Evolutionary conservation across 1,140 invertebrate species (phyloP).

Genomic region (Cecropterus lyciades): DNA sequence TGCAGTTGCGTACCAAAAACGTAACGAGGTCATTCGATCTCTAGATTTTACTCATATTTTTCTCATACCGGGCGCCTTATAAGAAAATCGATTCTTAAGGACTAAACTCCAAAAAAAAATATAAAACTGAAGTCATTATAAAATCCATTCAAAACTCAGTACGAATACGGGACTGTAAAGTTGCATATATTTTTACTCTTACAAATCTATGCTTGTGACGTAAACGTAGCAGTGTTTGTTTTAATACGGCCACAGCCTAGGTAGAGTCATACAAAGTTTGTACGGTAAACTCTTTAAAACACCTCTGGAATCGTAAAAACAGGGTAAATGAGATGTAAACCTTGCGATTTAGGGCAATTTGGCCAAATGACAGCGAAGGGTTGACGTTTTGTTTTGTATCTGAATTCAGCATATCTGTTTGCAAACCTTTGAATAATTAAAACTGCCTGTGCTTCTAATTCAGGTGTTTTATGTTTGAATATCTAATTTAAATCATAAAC

Average conservation of each 20-base stretch:
- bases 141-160: no score
- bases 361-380: constrained; percentile 46
- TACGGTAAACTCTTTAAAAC: constrained; percentile 15
- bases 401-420: neutral
- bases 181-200: neutral
- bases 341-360: constrained; percentile 56
- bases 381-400: constrained; percentile 20
- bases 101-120: no score
- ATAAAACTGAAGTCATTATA: no score
- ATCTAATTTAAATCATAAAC: no score
- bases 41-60: no score
- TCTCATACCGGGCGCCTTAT: no score
- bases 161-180: neutral
- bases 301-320: constrained; percentile 45
- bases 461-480: no score
- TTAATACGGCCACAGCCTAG: neutral
- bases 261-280: constrained; percentile 3
- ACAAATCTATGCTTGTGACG: neutral
- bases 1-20: no score
- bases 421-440: no score
- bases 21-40: no score
- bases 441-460: no score
- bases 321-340: constrained; percentile 56
- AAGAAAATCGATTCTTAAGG: no score
- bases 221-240: neutral